Evolutionary conservation across 92 coral and sea anemone species (phyloP).

Genomic region (Zoanthus sociatus): DNA sequence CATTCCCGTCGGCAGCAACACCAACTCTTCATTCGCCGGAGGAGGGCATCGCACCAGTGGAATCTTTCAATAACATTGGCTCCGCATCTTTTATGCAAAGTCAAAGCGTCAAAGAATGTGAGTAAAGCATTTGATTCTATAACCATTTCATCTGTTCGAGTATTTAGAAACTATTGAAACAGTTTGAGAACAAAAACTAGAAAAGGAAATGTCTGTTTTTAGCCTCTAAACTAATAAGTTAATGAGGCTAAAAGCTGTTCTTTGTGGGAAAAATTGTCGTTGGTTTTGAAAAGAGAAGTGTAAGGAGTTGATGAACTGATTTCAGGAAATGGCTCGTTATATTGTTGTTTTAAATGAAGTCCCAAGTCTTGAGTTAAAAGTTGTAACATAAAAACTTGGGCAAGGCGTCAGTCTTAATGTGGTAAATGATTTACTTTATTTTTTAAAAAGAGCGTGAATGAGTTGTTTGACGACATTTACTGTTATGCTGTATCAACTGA

Average conservation of each 20-base stretch:
- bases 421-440: background rate
- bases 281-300: background rate
- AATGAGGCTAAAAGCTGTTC: background rate
- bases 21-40: slow-evolving; percentile 31
- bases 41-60: slow-evolving; percentile 45
- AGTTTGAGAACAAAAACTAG: background rate
- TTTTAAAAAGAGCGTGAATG: background rate
- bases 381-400: background rate
- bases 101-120: slow-evolving; percentile 44
- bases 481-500: background rate
- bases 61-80: slow-evolving; percentile 42
- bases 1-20: slow-evolving; percentile 10
- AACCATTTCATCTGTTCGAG: background rate
- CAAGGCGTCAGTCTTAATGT: background rate
- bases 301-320: background rate
- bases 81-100: slow-evolving; percentile 40
- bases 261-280: background rate
- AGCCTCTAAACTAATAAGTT: background rate
- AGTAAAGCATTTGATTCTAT: background rate
- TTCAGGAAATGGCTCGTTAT: background rate
- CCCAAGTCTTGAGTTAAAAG: background rate
- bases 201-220: background rate
- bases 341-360: background rate
- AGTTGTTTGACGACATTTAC: background rate
- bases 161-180: background rate